These are phyloP conservation scores for Peromyscus eremicus DNA, from an alignment of 2,797 vertebrate genomes.

Conservation along the genomic window DNA sequence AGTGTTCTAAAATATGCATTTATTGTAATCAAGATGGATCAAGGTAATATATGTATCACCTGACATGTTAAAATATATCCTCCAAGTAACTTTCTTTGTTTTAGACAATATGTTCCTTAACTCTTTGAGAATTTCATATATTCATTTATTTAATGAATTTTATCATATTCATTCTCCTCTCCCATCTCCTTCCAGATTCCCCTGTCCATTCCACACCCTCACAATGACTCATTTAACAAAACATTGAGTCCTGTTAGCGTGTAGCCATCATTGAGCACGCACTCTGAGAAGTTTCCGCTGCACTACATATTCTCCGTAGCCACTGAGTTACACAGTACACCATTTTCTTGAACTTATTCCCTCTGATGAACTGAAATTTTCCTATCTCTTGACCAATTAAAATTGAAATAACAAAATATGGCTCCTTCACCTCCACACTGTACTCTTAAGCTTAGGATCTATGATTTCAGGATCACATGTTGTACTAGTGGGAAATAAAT, in stretches of 20 bases:
- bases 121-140: not conserved
- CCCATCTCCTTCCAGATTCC: not conserved
- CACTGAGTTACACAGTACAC: not conserved
- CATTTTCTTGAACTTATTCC: not conserved
- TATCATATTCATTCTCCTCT: not conserved
- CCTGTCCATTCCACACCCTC: not conserved
- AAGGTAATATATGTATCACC: not conserved
- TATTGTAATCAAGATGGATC: not conserved
- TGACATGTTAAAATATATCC: not conserved
- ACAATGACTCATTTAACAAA: not conserved
- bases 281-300: not conserved
- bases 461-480: not conserved
- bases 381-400: not conserved
- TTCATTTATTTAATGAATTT: too few species aligned
- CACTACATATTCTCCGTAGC: not conserved
- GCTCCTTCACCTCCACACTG: not conserved
- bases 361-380: not conserved
- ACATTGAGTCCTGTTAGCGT: not conserved
- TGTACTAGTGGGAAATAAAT: not conserved
- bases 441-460: not conserved
- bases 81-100: not conserved
- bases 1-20: not conserved
- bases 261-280: not conserved
- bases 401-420: conserved; percentile 7
- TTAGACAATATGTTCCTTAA: not conserved